Percentiles rank a stretch among this genome's conserved stretches.
These are phyloP conservation scores for Cheirogaleus medius DNA, from an alignment of 2,113 vertebrate species.

Conservation along the genomic window DNA sequence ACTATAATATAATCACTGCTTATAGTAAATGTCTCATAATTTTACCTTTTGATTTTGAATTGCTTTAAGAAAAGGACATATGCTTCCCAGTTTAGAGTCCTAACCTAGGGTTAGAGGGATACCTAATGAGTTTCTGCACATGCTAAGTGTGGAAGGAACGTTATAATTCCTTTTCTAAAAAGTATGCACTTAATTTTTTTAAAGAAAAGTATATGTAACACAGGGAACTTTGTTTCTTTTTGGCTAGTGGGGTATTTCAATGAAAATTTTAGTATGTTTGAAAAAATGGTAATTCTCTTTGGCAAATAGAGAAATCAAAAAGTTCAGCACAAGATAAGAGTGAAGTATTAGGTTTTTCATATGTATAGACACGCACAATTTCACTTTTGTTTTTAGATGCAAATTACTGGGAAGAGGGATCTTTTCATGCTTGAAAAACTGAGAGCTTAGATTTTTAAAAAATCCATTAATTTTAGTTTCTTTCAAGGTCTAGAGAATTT, in stretches of 20 bases:
- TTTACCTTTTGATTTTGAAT: not conserved
- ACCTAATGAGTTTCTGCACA: not conserved
- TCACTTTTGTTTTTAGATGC: slow-evolving; percentile 73
- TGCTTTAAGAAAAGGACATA: not conserved
- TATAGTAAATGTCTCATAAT: slow-evolving; percentile 4
- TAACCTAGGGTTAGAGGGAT: not conserved
- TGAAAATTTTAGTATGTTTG: slow-evolving; percentile 31
- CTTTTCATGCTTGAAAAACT: slow-evolving; percentile 68
- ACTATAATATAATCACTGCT: not conserved
- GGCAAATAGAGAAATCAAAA: slow-evolving; percentile 56
- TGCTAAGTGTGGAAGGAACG: not conserved
- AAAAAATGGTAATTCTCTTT: slow-evolving; percentile 58
- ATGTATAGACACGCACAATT: slow-evolving; percentile 61
- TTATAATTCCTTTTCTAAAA: not conserved
- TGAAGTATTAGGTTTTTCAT: slow-evolving; percentile 26
- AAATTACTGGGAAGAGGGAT: slow-evolving; percentile 71
- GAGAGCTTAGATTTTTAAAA: slow-evolving; percentile 73
- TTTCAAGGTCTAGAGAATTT: slow-evolving; percentile 76
- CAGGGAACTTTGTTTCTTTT: slow-evolving; percentile 44
- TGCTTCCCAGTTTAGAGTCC: not conserved
- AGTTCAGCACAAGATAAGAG: slow-evolving; percentile 45
- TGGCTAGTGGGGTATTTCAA: slow-evolving; percentile 13
- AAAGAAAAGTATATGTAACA: not conserved
- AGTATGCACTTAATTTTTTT: not conserved
- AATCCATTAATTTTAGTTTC: slow-evolving; percentile 80